These are phyloP conservation scores for Unio pictorum DNA, from an alignment of 2,888 invertebrate genomes.

Conservation along the genomic window DNA sequence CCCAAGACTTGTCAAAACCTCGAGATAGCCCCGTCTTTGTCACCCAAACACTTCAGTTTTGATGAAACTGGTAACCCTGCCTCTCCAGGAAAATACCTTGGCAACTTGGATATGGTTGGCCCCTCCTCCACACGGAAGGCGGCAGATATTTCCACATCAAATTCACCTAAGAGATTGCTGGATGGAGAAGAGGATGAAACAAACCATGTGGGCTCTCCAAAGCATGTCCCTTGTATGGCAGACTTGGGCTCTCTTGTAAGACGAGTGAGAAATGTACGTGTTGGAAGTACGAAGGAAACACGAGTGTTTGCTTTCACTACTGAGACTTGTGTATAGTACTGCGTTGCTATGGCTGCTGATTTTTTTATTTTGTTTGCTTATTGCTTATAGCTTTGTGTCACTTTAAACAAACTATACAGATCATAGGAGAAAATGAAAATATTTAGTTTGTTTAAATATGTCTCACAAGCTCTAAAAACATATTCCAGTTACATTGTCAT, in stretches of 20 bases:
- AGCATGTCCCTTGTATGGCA: conserved; percentile 53
- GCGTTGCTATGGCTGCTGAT: no score
- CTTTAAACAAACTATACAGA: no score
- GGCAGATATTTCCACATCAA: conserved; percentile 13
- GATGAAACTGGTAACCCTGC: not conserved
- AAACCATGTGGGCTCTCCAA: conserved; percentile 37
- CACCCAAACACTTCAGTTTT: conserved; percentile 1
- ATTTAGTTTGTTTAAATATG: no score
- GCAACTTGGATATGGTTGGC: conserved; percentile 6
- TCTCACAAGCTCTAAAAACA: no score
- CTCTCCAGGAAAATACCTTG: conserved; percentile 4
- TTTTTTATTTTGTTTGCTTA: no score
- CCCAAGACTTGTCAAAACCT: not conserved
- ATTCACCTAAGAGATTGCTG: conserved; percentile 26
- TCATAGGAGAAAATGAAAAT: no score
- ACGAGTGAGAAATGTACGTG: conserved; percentile 63
- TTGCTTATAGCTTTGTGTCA: no score
- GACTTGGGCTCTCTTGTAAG: conserved; percentile 61
- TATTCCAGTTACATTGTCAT: no score
- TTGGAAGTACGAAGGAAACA: conserved; percentile 63
- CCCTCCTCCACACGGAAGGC: conserved; percentile 12
- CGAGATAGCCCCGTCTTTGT: not conserved
- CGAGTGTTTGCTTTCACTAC: conserved; percentile 50
- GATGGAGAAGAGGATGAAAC: conserved; percentile 24
- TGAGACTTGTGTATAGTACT: conserved; percentile 51